Evolutionary conservation across 2,888 invertebrate genomes (phyloP).

Genomic region (Machimus rusticus): DNA sequence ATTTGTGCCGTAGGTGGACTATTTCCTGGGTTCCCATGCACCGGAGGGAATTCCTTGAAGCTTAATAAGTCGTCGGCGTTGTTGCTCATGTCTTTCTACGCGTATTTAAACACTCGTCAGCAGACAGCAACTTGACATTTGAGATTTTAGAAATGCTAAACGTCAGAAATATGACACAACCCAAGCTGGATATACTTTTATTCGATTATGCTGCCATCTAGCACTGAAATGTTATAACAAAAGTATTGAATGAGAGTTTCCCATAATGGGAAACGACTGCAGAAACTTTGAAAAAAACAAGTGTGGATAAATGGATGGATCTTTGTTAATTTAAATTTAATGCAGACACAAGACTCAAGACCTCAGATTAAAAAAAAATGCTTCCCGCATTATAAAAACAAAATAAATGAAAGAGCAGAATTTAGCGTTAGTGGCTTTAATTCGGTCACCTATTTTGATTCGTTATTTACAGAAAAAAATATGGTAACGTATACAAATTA

Average conservation of each 20-base stretch:
- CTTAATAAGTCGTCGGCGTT: constrained; percentile 70
- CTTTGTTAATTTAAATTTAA: too few species aligned
- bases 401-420: not conserved
- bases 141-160: not conserved
- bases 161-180: not conserved
- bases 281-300: too few species aligned
- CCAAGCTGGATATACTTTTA: not conserved
- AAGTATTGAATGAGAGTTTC: not conserved
- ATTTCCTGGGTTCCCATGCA: constrained; percentile 62
- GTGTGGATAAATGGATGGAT: too few species aligned
- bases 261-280: too few species aligned
- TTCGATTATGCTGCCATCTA: not conserved
- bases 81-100: constrained; percentile 34
- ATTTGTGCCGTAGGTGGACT: constrained; percentile 72
- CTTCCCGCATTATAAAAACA: not conserved
- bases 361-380: too few species aligned
- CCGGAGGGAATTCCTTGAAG: constrained; percentile 76
- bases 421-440: not conserved
- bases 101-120: not conserved
- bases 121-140: not conserved
- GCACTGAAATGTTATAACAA: not conserved
- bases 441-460: not conserved
- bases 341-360: too few species aligned
- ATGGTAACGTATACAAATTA: constrained; percentile 1
- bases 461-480: not conserved